Evolutionary conservation across 2,888 invertebrate species (phyloP).

Genomic region (Drosophila pseudotalamancana): DNA sequence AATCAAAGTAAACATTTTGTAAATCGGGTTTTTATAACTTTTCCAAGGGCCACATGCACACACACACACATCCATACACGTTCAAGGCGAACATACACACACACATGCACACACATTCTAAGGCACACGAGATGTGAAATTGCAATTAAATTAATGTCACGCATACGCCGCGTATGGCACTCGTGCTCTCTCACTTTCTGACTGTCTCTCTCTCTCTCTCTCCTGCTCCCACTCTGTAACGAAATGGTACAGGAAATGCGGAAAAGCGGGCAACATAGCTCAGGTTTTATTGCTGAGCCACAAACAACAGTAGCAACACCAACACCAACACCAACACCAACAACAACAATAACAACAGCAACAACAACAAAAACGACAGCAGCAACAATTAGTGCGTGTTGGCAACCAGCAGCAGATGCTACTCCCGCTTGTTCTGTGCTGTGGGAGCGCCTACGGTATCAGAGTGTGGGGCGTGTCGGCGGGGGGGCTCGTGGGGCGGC

Average conservation of each 20-base stretch:
- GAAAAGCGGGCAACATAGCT: slow-evolving; percentile 63
- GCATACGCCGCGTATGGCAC: slow-evolving; percentile 72
- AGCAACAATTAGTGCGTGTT: slow-evolving; percentile 77
- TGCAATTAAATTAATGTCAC: slow-evolving; percentile 80
- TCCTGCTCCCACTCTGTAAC: background rate
- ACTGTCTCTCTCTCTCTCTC: background rate
- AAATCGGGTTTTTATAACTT: slow-evolving; percentile 79
- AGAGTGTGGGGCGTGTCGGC: background rate
- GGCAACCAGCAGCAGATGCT: slow-evolving; percentile 68
- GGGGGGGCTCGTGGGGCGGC: background rate
- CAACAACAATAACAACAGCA: slow-evolving; percentile 43
- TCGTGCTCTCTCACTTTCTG: slow-evolving; percentile 8
- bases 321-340: slow-evolving; percentile 37
- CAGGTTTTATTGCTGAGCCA: slow-evolving; percentile 72
- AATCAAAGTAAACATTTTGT: slow-evolving; percentile 80
- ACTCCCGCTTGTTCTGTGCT: slow-evolving; percentile 44
- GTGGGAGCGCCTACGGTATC: background rate
- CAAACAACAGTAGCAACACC: slow-evolving; percentile 61
- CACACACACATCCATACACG: background rate
- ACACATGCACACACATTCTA: slow-evolving; percentile 12
- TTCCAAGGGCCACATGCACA: slow-evolving; percentile 30
- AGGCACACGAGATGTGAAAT: slow-evolving; percentile 64
- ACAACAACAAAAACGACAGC: slow-evolving; percentile 30
- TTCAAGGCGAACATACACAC: slow-evolving; percentile 9
- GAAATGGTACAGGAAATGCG: slow-evolving; percentile 56